Evolutionary conservation across 2,797 vertebrate species (phyloP), one percentile per base, ranked within the genome.

Genomic region (Pangasius krempfi): DNA sequence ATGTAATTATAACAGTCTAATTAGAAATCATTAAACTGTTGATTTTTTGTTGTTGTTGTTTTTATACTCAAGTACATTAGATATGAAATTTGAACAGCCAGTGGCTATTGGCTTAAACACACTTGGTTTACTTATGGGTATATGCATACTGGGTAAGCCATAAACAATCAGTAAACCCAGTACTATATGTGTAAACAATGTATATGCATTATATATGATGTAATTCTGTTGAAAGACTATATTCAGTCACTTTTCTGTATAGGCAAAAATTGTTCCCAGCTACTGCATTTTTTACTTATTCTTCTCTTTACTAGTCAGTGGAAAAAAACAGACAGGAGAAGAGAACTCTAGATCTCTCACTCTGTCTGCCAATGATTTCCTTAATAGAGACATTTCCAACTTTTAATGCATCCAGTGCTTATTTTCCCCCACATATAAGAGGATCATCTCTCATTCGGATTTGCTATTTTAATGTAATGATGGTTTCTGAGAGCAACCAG

Each of bases 391-490:
- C 47, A 78, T 78, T 80, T 78, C 25, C 13, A 52, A 78, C 20
- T 58, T 81, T 60, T 22, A 44, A 40, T 62, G 0, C 13, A 44
- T 82, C 20, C 37, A 27, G 5, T 47, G 22, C 37, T 64, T 62
- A 44, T 62, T n/a, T n/a, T 5, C 16, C 22, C 33, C 22, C 58
- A 37, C 58, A 64, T 83, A 56, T 20, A 37, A 56, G 58, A 47
- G 20, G 16, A 80, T 64, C 37, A 64, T 13, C 33, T 83, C 37
- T 44, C 13, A 47, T 83, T 62, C n/a, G 40, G 40, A 83, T 83
- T 83, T 64, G 22, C 25, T 62, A 64, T 47, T 64, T 83, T 64
- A 83, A 64, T 47, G 60, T 64, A 83, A 64, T 47, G 25, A 64
- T 64, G 40, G 58, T 47, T 64, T 83, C 58, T 64, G 58, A 47